Base-by-base conservation (phyloP, 2,888 invertebrate genomes). In the Lithophane semibrunnea region DNA sequence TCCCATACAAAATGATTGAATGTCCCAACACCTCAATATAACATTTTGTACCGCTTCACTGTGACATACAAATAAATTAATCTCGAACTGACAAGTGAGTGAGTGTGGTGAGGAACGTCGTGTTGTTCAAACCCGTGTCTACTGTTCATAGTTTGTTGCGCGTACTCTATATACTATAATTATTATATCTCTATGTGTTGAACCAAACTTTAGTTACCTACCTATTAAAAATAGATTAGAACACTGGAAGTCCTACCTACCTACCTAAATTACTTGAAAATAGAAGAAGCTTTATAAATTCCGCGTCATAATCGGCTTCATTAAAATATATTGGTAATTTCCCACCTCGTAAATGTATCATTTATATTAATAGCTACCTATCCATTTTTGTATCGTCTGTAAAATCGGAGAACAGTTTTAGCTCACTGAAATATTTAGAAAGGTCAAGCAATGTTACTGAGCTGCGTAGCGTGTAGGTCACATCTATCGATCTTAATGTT, bases 341-440 rank as follows among this genome's bases (percentile, higher is more conserved):
- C 18, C 47, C 49, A 63, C 61, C 42, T 52, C 61, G 49, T n/a
- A 29, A 67, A 63, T 49, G 61, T 21, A 54, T 82, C 60, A 66
- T 49, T 80, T 49, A 61, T 47, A 66, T 49, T 44, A 81, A 64
- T 81, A 81, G 54, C 24, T 3, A 47, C 9, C 44, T 44, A 21
- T 56, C 42, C 56, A 49, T 61, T 79, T 79, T 56, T 16, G 56
- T 56, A 67, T 56, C 54, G 77, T 12, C n/a, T 77, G 42, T 42
- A 49, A 42, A 29, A 63, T 77, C 44, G 16, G 42, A 83, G 49
- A 63, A 56, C 47, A 42, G n/a, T 66, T 77, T 67, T 79, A 37
- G 67, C 21, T 61, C 3, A 67, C 58, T 77, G 13, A 79, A 83
- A 64, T 77, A 79, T 79, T 77, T 67, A 77, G 21, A 82, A 79